These are phyloP conservation scores for Notoglanidium macrostoma DNA, from an alignment of 2,797 vertebrate genomes.

Conservation along the genomic window DNA sequence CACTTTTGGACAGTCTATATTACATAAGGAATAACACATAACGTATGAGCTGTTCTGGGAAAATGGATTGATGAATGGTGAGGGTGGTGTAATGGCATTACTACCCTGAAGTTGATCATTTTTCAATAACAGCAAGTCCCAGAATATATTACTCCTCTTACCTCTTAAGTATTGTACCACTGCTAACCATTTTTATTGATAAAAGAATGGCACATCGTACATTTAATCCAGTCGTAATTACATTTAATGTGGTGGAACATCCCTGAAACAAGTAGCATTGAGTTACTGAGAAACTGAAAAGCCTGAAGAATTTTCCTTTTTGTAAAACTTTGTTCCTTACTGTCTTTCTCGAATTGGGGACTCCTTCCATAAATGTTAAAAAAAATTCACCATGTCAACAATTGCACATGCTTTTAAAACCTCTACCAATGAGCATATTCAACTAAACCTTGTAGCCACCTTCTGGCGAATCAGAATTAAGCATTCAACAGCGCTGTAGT, in stretches of 20 bases:
- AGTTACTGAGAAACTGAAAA: not conserved
- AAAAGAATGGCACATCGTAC: not conserved
- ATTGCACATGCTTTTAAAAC: not conserved
- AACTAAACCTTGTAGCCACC: not conserved
- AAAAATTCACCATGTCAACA: not conserved
- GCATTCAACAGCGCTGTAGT: not conserved
- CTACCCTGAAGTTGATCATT: not conserved
- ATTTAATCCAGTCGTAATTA: not conserved
- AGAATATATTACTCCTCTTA: not conserved
- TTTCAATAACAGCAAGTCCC: not conserved
- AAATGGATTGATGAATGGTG: not conserved
- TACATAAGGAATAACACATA: not conserved
- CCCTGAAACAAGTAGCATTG: not conserved
- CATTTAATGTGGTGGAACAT: not conserved
- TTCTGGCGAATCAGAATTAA: not conserved
- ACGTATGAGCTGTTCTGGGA: not conserved
- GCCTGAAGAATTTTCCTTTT: not conserved
- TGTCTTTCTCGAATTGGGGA: not conserved
- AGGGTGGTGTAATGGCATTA: not conserved
- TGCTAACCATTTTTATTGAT: not conserved
- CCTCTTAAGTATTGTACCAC: not conserved
- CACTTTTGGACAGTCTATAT: not conserved
- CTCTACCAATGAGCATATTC: not conserved
- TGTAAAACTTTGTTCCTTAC: not conserved
- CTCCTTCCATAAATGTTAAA: not conserved